Evolutionary conservation across 2,888 invertebrate genomes (phyloP).

Genomic region (Acleris emargana): DNA sequence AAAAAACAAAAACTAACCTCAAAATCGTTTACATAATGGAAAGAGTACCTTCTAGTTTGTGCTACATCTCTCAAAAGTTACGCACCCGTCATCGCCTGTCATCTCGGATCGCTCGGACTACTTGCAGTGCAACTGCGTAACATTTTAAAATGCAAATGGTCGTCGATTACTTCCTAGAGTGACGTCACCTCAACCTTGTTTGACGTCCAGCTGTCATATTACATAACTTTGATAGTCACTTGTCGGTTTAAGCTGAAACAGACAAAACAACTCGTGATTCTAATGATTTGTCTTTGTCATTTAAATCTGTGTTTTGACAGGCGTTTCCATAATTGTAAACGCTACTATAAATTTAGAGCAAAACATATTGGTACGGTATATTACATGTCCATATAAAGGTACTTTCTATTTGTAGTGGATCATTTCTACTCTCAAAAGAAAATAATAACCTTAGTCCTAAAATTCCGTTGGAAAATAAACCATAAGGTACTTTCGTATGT

Average conservation of each 20-base stretch:
- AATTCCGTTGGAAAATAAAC: too few species aligned
- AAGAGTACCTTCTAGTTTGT: constrained; percentile 25
- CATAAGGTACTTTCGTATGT: too few species aligned
- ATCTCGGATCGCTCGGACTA: constrained; percentile 21
- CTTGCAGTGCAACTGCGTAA: constrained; percentile 31
- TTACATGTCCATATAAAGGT: too few species aligned
- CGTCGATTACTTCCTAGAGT: constrained; percentile 29
- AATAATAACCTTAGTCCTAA: too few species aligned
- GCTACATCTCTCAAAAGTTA: constrained; percentile 24
- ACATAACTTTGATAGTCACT: constrained; percentile 27
- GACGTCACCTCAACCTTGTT: constrained; percentile 35
- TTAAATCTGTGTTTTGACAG: constrained; percentile 20
- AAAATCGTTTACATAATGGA: constrained; percentile 28
- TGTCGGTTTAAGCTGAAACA: constrained; percentile 22
- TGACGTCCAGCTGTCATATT: constrained; percentile 33
- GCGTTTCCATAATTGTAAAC: neutral
- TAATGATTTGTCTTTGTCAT: constrained; percentile 20
- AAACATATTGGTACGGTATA: too few species aligned
- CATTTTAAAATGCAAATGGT: constrained; percentile 34
- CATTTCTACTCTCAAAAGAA: too few species aligned
- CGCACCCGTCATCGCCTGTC: constrained; percentile 30
- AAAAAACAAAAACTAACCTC: constrained; percentile 3
- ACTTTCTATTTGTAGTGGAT: too few species aligned
- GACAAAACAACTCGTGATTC: constrained; percentile 28
- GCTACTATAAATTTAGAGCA: too few species aligned